Conservation (phyloP, 2,113 vertebrate genomes). For the Ciconia stormi region DNA sequence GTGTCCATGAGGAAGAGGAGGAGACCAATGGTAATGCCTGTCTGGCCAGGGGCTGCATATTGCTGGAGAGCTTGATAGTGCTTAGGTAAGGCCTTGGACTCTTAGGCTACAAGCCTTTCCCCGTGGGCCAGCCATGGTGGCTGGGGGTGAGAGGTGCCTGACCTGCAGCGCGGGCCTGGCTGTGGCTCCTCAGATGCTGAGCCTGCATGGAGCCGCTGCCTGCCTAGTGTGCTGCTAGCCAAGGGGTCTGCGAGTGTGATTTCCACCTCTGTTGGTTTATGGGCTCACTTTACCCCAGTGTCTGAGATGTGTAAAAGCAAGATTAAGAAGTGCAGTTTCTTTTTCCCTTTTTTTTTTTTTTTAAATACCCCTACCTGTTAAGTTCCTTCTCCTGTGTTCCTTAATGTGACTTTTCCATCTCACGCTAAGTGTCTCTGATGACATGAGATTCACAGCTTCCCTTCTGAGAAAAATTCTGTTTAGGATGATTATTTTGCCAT, state of each 20-base stretch:
- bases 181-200: not conserved
- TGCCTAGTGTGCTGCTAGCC: accelerated
- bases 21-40: too few relatives aligned
- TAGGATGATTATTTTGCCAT: not conserved
- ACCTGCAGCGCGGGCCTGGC: accelerated
- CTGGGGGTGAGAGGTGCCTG: not conserved
- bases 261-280: not conserved
- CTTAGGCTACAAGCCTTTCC: not conserved
- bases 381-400: not conserved
- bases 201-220: not conserved
- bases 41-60: not conserved
- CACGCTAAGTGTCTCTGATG: not conserved
- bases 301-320: not conserved
- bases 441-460: not conserved
- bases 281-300: not conserved
- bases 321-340: accelerated
- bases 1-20: not conserved
- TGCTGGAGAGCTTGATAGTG: not conserved
- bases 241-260: not conserved
- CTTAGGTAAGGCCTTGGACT: not conserved
- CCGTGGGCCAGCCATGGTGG: not conserved
- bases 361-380: not conserved
- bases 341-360: accelerated
- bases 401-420: not conserved
- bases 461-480: not conserved